These are phyloP conservation scores for Drosophila sucinea DNA, from an alignment of 1,140 invertebrate genomes.

Conservation along the genomic window DNA sequence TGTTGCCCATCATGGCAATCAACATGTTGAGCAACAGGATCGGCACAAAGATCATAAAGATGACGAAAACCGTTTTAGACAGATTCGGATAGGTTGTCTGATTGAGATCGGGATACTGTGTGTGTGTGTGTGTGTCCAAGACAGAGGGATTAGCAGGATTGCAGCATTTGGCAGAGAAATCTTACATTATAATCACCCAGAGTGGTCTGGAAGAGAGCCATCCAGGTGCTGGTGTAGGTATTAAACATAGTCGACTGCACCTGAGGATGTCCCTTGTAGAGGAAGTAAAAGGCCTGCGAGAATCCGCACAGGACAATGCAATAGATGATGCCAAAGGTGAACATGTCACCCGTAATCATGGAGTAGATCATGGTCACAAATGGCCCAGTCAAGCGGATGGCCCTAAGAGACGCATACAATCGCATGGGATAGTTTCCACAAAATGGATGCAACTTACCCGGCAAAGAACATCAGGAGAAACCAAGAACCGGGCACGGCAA, in stretches of 20 bases:
- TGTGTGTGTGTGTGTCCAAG: not conserved
- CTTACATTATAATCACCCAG: slow-evolving; percentile 98
- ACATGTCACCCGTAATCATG: slow-evolving; percentile 99
- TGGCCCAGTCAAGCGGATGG: slow-evolving; percentile 95
- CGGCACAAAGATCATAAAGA: slow-evolving; percentile 99
- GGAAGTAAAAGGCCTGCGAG: slow-evolving; percentile 97
- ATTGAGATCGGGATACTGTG: slow-evolving; percentile 95
- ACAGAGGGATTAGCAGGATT: not conserved
- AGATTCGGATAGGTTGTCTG: slow-evolving; percentile 95
- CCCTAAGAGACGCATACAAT: slow-evolving; percentile 85
- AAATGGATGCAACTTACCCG: slow-evolving; percentile 87
- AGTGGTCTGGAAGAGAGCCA: slow-evolving; percentile 99
- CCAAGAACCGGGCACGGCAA: slow-evolving; percentile 97
- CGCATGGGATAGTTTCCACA: not conserved
- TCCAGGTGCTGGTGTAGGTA: slow-evolving; percentile 96
- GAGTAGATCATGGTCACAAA: slow-evolving; percentile 99
- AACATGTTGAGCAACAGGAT: slow-evolving; percentile 98
- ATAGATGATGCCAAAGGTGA: slow-evolving; percentile 98
- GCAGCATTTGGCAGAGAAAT: slow-evolving; percentile 26
- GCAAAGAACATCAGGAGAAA: slow-evolving; percentile 99
- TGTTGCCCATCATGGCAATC: slow-evolving; percentile 99
- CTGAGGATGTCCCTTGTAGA: slow-evolving; percentile 95
- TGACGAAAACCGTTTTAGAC: slow-evolving; percentile 96
- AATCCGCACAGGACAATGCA: slow-evolving; percentile 96
- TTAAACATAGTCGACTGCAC: slow-evolving; percentile 91